A percentile compares a stretch with the other conserved stretches of the same genome.
These are phyloP conservation scores for Pyrrhia umbra DNA, from an alignment of 2,888 invertebrate genomes.

Conservation along the genomic window DNA sequence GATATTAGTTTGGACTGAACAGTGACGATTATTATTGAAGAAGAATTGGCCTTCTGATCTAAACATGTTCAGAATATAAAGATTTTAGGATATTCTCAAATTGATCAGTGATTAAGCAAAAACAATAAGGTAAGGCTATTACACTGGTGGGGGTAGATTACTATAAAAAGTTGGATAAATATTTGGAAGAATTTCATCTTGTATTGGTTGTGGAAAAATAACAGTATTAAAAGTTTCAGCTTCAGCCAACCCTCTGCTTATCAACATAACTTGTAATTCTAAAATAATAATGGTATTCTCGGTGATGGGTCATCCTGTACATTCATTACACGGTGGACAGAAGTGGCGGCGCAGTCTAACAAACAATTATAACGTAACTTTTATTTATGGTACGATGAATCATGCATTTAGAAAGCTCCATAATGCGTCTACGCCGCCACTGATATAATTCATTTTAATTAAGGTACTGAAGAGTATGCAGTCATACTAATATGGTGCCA, in stretches of 20 bases:
- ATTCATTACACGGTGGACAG: slow-evolving; percentile 10
- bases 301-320: slow-evolving; percentile 49
- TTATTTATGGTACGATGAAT: too few relatives aligned
- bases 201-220: slow-evolving; percentile 45
- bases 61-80: too few relatives aligned
- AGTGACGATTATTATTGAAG: too few relatives aligned
- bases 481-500: too few relatives aligned
- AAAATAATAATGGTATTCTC: slow-evolving; percentile 25
- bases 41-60: too few relatives aligned
- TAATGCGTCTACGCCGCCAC: slow-evolving; percentile 15
- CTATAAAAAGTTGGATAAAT: neutral
- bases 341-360: slow-evolving; percentile 15
- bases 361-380: neutral
- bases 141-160: slow-evolving; percentile 37
- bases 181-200: neutral
- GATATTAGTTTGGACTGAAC: too few relatives aligned
- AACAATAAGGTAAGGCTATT: slow-evolving; percentile 29
- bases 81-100: too few relatives aligned
- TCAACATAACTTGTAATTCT: slow-evolving; percentile 37
- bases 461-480: neutral
- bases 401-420: neutral
- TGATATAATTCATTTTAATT: neutral
- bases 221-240: slow-evolving; percentile 49
- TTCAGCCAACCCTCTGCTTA: slow-evolving; percentile 30
- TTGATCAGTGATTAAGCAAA: too few relatives aligned